Evolutionary conservation across 2,797 vertebrate genomes (phyloP), one percentile per base, ranked within the genome.

Genomic region (Erethizon dorsatum): DNA sequence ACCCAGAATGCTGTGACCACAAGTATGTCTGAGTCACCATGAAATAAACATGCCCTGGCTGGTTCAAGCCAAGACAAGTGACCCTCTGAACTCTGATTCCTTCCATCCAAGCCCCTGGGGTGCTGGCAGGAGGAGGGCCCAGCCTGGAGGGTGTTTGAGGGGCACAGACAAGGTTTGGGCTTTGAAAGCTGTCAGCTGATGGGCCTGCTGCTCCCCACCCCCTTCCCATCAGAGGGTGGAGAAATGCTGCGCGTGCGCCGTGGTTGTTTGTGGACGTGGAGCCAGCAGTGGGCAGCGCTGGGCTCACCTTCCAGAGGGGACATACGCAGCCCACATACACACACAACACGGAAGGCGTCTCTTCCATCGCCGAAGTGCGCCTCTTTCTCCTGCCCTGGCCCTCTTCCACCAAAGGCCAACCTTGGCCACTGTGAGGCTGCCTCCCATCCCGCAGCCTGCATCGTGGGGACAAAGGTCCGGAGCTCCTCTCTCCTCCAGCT

Each of bases 71-170:
- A n/a, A 69, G 20, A 1, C 6, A 0, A 15, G 4, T 9, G 54
- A 6, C 9, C 56, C 1, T n/a, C 0, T 50, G 41, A 47, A 56
- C 15, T 47, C 82, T 15, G n/a, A 26, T 54, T 65, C 26, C 26
- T 17, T 9, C 41, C 2, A 4, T 18, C 22, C 13, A 52, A 17
- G 28, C 26, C 15, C 0, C 0, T 20, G 2, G 0, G 9, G 9
- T 54, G 47, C 61, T 12, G 41, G 59, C 52, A 84, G 37, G 77
- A 52, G n/a, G 31, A 20, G 22, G 9, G 59, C 54, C 26, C 33
- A 14, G 45, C 54, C 6, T 5, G 1, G 8, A 41, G 50, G 59
- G 5, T 10, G 61, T 26, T 6, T n/a, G 47, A 3, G 37, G 31
- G 31, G 6, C 24, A 7, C 6, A 14, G 83, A 22, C 2, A 37